Evolutionary conservation across 2,113 vertebrate species (phyloP), one percentile per base, ranked within the genome.

Genomic region (Rhombomys opimus): DNA sequence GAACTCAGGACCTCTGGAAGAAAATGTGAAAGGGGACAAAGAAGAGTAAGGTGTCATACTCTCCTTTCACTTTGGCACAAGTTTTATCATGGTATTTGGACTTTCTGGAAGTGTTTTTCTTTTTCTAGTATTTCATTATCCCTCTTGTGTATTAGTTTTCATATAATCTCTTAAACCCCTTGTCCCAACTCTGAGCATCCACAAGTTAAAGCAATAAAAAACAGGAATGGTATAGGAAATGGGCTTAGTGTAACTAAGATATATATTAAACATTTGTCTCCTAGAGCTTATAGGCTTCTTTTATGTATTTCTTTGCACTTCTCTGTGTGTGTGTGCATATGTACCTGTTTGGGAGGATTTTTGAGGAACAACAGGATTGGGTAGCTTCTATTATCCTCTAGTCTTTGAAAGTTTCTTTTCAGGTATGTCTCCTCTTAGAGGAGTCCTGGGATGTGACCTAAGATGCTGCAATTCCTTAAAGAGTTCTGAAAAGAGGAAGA

Each of bases 401-500:
- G 25, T 9, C 25, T 65, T 15, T 3, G 3, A 17, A 27, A 41
- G 10, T 30, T 85, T 41, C 14, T 85, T 85, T 85, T 65, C 25
- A 30, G 25, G 11, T 65, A 27, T 76, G 73, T 23, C 23, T 61
- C 23, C 57, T 11, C 13, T 82, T 82, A 82, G 38, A 84, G 8
- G 17, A 82, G 23, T 91, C 23, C 38, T 94, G 87, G 50, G 50
- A 61, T 27, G 10, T 41, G 18, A 75, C 67, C 81, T 91, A 46
- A 46, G 63, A 46, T 65, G 17, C 38, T 38, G 22, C 14, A 65
- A 17, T 46, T 65, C 17, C 17, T 85, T 27, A 80, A 85, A 76
- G n/a, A 72, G 76, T 41, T 90, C 7, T 80, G 9, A 96, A 93
- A 87, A 59, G 35, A 90, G 46, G 46, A 96, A 80, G 35, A 25